These are phyloP conservation scores for Vireo griseus DNA, from an alignment of 2,797 vertebrate species.

Conservation along the genomic window DNA sequence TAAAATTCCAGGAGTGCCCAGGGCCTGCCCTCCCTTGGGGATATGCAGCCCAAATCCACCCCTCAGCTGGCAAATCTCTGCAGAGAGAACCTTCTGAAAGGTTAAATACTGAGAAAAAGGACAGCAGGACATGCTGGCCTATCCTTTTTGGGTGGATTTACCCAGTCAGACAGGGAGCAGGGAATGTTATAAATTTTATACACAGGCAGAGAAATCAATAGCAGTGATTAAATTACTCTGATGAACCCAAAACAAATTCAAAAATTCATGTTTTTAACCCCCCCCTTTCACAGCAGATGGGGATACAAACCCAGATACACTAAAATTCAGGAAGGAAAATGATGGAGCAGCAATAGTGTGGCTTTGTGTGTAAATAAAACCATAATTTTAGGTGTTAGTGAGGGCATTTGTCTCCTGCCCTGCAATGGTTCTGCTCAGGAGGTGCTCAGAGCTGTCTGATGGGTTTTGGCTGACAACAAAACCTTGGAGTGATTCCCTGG, in stretches of 20 bases:
- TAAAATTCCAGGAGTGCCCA: not conserved
- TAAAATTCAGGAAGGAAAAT: not conserved
- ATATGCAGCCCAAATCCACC: not conserved
- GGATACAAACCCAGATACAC: not conserved
- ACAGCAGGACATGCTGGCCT: accelerated
- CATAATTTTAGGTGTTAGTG: accelerated
- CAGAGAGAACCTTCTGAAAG: not conserved
- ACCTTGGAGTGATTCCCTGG: not conserved
- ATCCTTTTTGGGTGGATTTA: not conserved
- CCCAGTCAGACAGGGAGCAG: not conserved
- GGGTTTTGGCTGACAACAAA: not conserved
- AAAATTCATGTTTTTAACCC: not conserved
- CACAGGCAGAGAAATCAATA: not conserved
- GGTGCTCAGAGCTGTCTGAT: not conserved
- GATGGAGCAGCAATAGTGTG: too few relatives aligned
- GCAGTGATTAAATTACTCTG: not conserved
- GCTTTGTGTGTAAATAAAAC: not conserved
- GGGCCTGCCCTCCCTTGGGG: not conserved
- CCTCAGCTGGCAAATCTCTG: not conserved
- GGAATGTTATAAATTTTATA: accelerated
- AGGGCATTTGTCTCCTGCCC: not conserved
- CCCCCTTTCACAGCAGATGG: not conserved
- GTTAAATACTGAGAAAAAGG: not conserved
- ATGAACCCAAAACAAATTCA: not conserved
- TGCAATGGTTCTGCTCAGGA: not conserved